Evolutionary conservation across 2,888 invertebrate genomes (phyloP), one percentile per base, ranked within the genome.

Genomic region (Nudaria mundana): DNA sequence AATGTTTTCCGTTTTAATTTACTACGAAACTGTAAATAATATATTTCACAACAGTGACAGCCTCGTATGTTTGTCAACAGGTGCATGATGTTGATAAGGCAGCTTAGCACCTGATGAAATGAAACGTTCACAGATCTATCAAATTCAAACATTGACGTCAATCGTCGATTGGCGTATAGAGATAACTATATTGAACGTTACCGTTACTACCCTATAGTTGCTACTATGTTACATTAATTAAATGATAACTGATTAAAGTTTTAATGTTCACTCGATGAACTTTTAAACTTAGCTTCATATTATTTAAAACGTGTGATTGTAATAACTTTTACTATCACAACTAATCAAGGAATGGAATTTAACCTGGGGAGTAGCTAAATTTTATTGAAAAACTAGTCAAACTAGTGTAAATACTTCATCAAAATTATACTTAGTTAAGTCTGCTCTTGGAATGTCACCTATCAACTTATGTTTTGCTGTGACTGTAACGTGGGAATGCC

Each of bases 401-500:
- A 24, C 8, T 30, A 41, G 44, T 30, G 35, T 23, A 53, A 30
- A 33, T 13, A 35, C 7, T 14, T 23, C 8, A 14, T 23, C 10
- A 32, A 15, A 4, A 18, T 18, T 11, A n/a, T 26, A 10, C 29
- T 15, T n/a, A n/a, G 38, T 15, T 32, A 44, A 35, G 34, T 37
- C 28, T 41, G 37, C 36, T 41, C 40, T 48, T 48, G 28, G 49
- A 55, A 54, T 52, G 48, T 28, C 46, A 61, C 54, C 46, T 40
- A 44, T 44, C 37, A 46, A 39, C 43, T 44, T 44, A 37, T 51
- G 50, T 30, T 55, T 42, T 18, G 47, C 46, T 13, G 30, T 32
- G 44, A 31, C 41, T 42, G 52, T 47, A 45, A 45, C 70, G 69
- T 77, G 76, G 65, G 76, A 77, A 72, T 58, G 48, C 49, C 48